Conservation (phyloP, 1,140 invertebrate species). For the Platyura marginata region DNA sequence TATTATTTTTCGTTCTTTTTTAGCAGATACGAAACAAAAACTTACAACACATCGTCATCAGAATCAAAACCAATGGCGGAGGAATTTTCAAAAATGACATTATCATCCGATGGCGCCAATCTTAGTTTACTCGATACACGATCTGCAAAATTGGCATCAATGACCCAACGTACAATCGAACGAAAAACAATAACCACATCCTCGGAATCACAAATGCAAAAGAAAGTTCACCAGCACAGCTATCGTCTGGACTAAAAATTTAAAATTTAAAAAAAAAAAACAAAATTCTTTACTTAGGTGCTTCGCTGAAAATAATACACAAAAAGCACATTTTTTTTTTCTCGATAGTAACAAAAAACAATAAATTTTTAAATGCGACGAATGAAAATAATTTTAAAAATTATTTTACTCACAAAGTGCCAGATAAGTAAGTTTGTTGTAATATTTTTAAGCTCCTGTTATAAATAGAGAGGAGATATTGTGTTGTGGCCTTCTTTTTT, state of each 20-base stretch:
- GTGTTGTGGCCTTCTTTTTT: no score
- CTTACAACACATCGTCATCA: slow-evolving; percentile 15
- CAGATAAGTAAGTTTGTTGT: no score
- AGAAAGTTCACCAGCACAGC: slow-evolving; percentile 23
- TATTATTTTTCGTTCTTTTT: neutral
- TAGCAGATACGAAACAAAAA: slow-evolving; percentile 23
- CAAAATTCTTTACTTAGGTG: no score
- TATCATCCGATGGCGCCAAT: slow-evolving; percentile 20
- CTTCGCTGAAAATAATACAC: no score
- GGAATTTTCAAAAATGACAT: slow-evolving; percentile 20
- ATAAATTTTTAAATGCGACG: no score
- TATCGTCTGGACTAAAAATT: slow-evolving; percentile 16
- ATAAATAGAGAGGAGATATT: no score
- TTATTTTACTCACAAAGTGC: no score
- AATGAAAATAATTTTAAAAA: no score
- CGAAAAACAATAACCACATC: slow-evolving; percentile 32
- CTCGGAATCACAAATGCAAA: slow-evolving; percentile 28
- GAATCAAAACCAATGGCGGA: slow-evolving; percentile 16
- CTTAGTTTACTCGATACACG: slow-evolving; percentile 18
- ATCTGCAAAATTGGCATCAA: slow-evolving; percentile 21
- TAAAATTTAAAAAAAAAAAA: no score
- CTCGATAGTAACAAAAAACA: no score
- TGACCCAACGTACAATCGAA: slow-evolving; percentile 31
- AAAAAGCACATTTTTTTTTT: no score
- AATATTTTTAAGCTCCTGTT: no score